These are phyloP conservation scores for Acanthurus lineatus DNA, from an alignment of 2,797 vertebrate genomes.

Conservation along the genomic window DNA sequence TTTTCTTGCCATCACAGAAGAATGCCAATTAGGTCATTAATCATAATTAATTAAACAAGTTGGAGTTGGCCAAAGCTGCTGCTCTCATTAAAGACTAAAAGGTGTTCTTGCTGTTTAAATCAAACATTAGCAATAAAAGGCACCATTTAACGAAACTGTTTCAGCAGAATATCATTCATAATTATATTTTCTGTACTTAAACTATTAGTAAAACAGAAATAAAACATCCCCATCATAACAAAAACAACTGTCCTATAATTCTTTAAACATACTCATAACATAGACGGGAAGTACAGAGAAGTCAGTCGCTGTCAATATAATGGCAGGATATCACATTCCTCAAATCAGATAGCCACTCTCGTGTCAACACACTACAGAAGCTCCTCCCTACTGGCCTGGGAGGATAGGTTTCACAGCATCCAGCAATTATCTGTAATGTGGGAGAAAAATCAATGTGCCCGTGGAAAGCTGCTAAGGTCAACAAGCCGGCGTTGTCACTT, in stretches of 20 bases:
- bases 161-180: conserved; percentile 12
- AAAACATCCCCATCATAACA: conserved; percentile 26
- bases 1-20: conserved; percentile 47
- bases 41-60: conserved; percentile 62
- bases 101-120: conserved; percentile 35
- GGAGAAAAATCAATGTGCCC: conserved; percentile 91
- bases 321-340: conserved; percentile 76
- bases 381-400: conserved; percentile 83
- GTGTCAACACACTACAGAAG: conserved; percentile 82
- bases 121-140: conserved; percentile 27
- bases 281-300: conserved; percentile 73
- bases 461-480: conserved; percentile 89
- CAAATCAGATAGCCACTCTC: conserved; percentile 84
- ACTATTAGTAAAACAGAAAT: conserved; percentile 32
- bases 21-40: conserved; percentile 63
- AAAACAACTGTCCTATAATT: conserved; percentile 28
- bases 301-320: conserved; percentile 76
- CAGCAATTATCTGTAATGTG: conserved; percentile 93
- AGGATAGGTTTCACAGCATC: conserved; percentile 90
- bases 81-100: conserved; percentile 45
- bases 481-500: conserved; percentile 75
- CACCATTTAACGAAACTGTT: conserved; percentile 37
- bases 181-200: conserved; percentile 11
- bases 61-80: conserved; percentile 40
- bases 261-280: conserved; percentile 51